Conservation (phyloP, 2,797 vertebrate genomes). For the Mareca penelope region DNA sequence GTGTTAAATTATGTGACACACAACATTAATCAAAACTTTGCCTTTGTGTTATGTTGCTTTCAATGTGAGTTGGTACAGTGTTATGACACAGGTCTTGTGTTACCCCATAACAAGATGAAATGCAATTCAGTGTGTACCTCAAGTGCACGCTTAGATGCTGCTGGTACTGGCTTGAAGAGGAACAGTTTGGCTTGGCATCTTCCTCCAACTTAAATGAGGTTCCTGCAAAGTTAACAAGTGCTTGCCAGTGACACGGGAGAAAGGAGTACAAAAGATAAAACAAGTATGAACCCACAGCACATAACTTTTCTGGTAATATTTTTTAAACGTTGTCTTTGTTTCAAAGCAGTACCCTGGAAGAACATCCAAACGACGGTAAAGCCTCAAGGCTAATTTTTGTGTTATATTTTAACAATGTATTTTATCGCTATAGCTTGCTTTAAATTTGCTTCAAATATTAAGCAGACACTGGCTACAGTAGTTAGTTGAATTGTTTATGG, state of each 20-base stretch:
- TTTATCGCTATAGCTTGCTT: conserved; percentile 67
- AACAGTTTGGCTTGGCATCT: neutral
- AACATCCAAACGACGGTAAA: conserved; percentile 63
- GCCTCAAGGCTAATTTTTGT: conserved; percentile 71
- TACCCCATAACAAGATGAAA: neutral
- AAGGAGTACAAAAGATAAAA: neutral
- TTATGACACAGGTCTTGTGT: neutral
- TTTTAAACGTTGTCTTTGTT: conserved; percentile 31
- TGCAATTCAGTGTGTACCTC: neutral
- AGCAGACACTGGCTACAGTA: conserved; percentile 61
- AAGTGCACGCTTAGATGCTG: neutral
- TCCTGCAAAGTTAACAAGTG: neutral
- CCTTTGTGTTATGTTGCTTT: neutral
- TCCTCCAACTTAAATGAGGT: neutral
- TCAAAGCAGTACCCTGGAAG: conserved; percentile 38
- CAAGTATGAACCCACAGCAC: neutral
- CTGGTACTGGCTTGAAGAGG: neutral
- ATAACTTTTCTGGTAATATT: neutral
- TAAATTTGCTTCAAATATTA: conserved; percentile 77
- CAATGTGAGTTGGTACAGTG: neutral
- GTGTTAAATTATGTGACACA: neutral
- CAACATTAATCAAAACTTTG: neutral
- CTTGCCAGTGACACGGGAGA: neutral
- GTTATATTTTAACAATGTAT: conserved; percentile 71
- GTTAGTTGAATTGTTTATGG: conserved; percentile 77